Conservation (phyloP, 2,113 vertebrate genomes). For the Caranx ignobilis region DNA sequence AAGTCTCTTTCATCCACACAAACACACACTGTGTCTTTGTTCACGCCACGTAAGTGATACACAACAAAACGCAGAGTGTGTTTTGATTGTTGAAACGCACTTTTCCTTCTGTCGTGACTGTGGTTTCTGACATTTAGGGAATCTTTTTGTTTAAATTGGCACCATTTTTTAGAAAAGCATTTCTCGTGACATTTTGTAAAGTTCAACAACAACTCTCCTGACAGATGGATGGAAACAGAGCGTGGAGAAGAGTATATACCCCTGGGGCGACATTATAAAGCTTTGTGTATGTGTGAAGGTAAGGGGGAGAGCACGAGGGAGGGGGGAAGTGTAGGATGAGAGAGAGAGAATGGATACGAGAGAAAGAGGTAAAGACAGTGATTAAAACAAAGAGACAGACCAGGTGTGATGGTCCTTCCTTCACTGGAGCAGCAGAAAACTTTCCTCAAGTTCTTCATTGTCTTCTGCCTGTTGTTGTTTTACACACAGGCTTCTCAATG, state of each 20-base stretch:
- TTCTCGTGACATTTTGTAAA: conserved; percentile 47
- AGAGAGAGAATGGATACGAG: conserved; percentile 15
- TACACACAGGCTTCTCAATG: conserved; percentile 16
- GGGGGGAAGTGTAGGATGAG: conserved; percentile 14
- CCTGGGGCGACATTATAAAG: conserved; percentile 57
- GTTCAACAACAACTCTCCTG: conserved; percentile 52
- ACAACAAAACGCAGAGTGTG: neutral
- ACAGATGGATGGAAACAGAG: conserved; percentile 60
- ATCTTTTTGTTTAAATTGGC: neutral
- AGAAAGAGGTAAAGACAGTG: conserved; percentile 52
- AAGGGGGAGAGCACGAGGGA: conserved; percentile 26
- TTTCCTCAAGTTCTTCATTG: conserved; percentile 13
- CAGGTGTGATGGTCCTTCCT: neutral
- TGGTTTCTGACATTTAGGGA: conserved; percentile 24
- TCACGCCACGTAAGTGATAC: neutral
- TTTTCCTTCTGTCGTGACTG: neutral
- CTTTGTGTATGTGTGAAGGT: conserved; percentile 38
- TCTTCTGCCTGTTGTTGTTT: conserved; percentile 30
- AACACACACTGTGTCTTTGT: neutral
- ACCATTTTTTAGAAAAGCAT: neutral
- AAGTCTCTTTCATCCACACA: neutral
- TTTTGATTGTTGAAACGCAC: neutral
- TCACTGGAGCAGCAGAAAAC: neutral
- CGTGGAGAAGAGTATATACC: conserved; percentile 41
- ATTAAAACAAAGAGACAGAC: conserved; percentile 14